phyloP scores from a whole-genome alignment of 1,140 invertebrate genomes.

The Phortica variegata region DNA sequence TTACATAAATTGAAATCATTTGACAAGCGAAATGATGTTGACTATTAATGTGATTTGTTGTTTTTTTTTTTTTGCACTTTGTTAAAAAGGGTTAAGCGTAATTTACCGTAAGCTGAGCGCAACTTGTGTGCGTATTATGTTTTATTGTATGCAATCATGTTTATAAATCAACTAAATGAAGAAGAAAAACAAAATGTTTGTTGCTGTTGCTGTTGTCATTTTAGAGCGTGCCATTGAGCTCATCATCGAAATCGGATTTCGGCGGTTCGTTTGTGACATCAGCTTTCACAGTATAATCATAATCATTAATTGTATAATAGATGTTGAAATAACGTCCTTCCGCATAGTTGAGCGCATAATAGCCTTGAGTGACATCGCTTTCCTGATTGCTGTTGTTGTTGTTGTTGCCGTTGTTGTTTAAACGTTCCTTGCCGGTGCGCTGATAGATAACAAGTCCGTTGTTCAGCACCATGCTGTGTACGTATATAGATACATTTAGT shows the following conservation, averaged over 20 bases:
- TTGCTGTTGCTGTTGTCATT: neutral
- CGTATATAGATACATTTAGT: neutral
- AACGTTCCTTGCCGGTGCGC: slow-evolving; percentile 12
- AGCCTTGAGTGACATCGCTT: slow-evolving; percentile 17
- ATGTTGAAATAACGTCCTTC: slow-evolving; percentile 31
- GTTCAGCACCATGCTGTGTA: slow-evolving; percentile 21
- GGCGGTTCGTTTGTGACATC: slow-evolving; percentile 25
- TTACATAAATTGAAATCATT: no score
- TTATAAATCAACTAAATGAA: neutral
- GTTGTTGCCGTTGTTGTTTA: no score
- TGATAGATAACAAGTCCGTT: slow-evolving; percentile 40
- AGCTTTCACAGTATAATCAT: slow-evolving; percentile 40
- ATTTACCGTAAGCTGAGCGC: no score
- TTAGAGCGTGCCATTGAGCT: slow-evolving; percentile 17
- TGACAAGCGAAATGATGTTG: no score
- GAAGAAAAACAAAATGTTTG: slow-evolving; percentile 3
- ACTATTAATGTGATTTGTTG: no score
- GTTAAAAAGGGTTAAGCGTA: no score
- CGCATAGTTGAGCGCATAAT: slow-evolving; percentile 27
- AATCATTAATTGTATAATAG: slow-evolving; percentile 39
- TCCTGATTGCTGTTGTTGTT: slow-evolving; percentile 12
- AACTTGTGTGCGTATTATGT: no score
- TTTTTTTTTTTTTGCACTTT: no score
- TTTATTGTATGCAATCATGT: neutral
- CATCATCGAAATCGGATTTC: slow-evolving; percentile 22